Conservation (phyloP, 2,797 vertebrate species). For the Pipistrellus nathusii region DNA sequence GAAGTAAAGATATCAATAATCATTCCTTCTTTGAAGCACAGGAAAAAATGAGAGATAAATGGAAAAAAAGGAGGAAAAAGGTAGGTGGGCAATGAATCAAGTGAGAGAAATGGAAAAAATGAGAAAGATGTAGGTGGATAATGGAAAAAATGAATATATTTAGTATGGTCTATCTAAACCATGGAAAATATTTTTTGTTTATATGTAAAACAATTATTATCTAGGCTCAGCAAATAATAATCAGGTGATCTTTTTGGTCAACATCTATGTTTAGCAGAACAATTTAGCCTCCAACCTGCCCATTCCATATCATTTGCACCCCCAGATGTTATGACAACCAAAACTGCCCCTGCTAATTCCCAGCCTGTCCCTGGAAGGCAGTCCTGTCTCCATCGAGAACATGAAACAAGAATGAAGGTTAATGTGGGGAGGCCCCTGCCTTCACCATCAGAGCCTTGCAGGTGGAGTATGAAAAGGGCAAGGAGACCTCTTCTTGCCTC, state of each 20-base stretch:
- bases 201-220: background rate
- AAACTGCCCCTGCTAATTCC: background rate
- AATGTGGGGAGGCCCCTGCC: accelerated
- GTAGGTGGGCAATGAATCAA: background rate
- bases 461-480: background rate
- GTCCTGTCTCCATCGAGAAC: background rate
- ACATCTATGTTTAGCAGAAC: background rate
- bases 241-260: background rate
- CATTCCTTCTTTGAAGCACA: background rate
- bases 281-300: background rate
- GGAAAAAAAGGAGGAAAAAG: background rate
- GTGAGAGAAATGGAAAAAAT: background rate
- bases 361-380: background rate
- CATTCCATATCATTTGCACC: background rate
- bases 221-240: background rate
- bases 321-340: background rate
- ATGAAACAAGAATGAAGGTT: accelerated
- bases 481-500: background rate
- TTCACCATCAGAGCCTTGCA: background rate
- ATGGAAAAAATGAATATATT: background rate
- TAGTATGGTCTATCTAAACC: background rate
- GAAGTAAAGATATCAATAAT: background rate
- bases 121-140: background rate
- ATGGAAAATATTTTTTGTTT: background rate
- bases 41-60: background rate